Evolutionary conservation across 2,797 vertebrate species (phyloP), one percentile per base, ranked within the genome.

Genomic region (Falco berigora): DNA sequence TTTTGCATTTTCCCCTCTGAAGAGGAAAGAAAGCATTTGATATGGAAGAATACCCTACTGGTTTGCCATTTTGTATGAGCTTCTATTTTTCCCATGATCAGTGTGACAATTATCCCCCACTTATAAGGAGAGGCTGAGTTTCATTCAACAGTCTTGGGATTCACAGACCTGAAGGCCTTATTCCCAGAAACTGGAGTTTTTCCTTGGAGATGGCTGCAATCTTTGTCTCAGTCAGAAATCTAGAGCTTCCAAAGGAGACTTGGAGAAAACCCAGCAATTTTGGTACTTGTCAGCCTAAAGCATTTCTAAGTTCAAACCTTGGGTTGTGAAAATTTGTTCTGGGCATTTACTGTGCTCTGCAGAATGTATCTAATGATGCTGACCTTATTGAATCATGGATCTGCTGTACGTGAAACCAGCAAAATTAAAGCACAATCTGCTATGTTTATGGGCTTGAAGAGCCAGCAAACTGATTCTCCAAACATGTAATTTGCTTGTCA

Each of bases 181-280:
- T 50, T 88, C 46, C n/a, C 75, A 53, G 15, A 24, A 93, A 23
- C 10, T 12, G 24, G 19, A 53, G 14, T 11, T 79, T 85, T 52
- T 58, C 30, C 8, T 47, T 19, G 13, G 28, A 50, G 27, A 27
- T 10, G 14, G 3, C n/a, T 50, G 8, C 14, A 76, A 2, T 53
- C 23, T 59, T 66, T 36, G 14, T 16, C 46, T 76, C 46, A 8
- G 22, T 42, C 38, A 59, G 85, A 71, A 90, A 46, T 25, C 8
- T 6, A 9, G 23, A 46, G 14, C 25, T 90, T 76, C 42, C 38
- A 14, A 9, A 1, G 53, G 30, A 28, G 34, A 30, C 10, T 18
- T 50, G 22, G n/a, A 24, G 20, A 4, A 74, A 77, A 90, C 1
- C 0, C 23, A 56, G 10, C 0, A 3, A 18, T 56, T 50, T 68